Percentiles rank a stretch among this genome's conserved stretches.
Conservation (phyloP, 2,888 invertebrate species). For the Heteromyza rotundicornis region DNA sequence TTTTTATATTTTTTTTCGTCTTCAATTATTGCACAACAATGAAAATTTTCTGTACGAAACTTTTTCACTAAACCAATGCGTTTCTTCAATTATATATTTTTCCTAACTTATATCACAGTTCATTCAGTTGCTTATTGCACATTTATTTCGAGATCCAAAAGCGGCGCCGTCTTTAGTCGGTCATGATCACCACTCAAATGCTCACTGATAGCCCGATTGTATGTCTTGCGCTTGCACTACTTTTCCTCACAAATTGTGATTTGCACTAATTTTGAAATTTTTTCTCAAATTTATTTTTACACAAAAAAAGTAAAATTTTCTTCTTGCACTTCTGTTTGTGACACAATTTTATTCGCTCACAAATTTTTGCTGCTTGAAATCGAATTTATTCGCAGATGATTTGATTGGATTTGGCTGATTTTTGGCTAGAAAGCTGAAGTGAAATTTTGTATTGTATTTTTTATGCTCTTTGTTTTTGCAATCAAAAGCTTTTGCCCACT, state of each 20-base stretch:
- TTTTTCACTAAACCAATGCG: constrained; percentile 7
- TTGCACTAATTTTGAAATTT: neutral
- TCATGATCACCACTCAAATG: constrained; percentile 52
- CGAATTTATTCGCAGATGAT: too few relatives aligned
- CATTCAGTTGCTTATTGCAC: neutral
- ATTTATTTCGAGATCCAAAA: neutral
- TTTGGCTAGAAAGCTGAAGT: too few relatives aligned
- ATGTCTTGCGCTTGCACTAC: too few relatives aligned
- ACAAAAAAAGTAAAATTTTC: neutral
- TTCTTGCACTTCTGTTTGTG: neutral
- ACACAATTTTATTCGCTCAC: too few relatives aligned
- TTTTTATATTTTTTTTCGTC: constrained; percentile 7
- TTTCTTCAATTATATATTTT: constrained; percentile 10
- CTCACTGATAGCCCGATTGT: neutral
- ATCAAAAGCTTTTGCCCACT: too few relatives aligned
- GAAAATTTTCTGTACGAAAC: neutral
- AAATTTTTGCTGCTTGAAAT: too few relatives aligned
- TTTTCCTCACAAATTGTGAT: neutral
- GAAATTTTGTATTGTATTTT: too few relatives aligned
- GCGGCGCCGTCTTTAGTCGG: constrained; percentile 43
- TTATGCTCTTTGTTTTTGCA: too few relatives aligned
- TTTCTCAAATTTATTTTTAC: neutral
- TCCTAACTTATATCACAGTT: constrained; percentile 35
- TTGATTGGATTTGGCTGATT: too few relatives aligned
- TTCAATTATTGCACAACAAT: constrained; percentile 13